Conservation (phyloP, 2,888 invertebrate species). For the Platycnemis pennipes region DNA sequence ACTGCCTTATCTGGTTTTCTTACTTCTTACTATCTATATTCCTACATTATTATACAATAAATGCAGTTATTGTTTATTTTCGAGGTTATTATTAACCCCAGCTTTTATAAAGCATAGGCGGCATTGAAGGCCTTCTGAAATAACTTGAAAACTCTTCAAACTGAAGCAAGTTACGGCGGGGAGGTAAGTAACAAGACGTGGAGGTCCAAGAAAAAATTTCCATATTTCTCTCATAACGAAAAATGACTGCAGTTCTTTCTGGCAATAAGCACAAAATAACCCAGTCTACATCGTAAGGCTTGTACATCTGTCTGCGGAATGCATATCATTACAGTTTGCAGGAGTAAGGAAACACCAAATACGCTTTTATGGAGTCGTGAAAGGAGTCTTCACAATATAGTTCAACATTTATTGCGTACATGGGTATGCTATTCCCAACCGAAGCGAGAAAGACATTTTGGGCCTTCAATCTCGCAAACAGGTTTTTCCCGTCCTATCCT, state of each 20-base stretch:
- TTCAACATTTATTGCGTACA: conserved; percentile 62
- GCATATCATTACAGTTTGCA: conserved; percentile 64
- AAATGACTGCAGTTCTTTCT: neutral
- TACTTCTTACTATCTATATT: neutral
- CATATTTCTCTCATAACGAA: conserved; percentile 46
- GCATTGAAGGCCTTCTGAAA: neutral
- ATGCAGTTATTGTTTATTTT: neutral
- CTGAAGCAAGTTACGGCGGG: neutral
- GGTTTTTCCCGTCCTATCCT: conserved; percentile 64
- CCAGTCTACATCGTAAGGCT: neutral
- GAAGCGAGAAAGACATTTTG: conserved; percentile 34
- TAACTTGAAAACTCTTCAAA: neutral
- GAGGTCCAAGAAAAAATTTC: conserved; percentile 38
- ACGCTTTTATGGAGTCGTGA: conserved; percentile 57
- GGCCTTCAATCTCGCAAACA: conserved; percentile 64
- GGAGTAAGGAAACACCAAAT: conserved; percentile 55
- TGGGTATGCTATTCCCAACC: conserved; percentile 39
- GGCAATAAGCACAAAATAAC: conserved; percentile 49
- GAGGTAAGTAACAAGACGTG: neutral
- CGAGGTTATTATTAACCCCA: neutral
- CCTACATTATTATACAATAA: neutral
- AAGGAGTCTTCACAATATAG: conserved; percentile 61
- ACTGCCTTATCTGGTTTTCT: neutral
- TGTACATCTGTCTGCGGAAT: conserved; percentile 50
- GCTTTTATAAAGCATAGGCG: neutral